A percentile compares a stretch with the other conserved stretches of the same genome.
phyloP scores from a whole-genome alignment of 37 sponge, comb jelly and placozoan genomes.

The Halichondria panicea region DNA sequence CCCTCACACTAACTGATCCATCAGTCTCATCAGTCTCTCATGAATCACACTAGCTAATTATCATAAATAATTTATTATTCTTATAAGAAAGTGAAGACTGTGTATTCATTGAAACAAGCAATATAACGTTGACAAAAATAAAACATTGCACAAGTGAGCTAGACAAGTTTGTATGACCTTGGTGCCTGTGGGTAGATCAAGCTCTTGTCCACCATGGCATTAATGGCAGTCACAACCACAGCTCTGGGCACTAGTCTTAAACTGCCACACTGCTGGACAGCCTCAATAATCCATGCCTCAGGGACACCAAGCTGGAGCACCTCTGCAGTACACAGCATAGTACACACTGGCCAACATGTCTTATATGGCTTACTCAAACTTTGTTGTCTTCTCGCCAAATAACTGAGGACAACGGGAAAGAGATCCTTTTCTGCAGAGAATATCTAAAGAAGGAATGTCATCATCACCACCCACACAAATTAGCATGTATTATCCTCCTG shows the following conservation, averaged over 20 bases:
- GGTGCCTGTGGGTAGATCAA: conserved; percentile 10
- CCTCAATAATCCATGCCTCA: conserved; percentile 38
- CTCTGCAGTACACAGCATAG: background rate
- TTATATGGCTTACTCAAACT: background rate
- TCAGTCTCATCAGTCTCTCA: no score
- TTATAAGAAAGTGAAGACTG: no score
- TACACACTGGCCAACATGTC: background rate
- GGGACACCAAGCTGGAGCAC: conserved; percentile 20
- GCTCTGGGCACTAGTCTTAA: conserved; percentile 12
- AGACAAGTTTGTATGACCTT: conserved; percentile 15
- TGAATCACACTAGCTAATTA: no score
- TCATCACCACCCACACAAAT: background rate
- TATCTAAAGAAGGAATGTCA: conserved; percentile 20
- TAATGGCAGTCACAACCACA: conserved; percentile 15
- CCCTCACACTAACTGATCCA: no score
- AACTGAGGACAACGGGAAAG: conserved; percentile 33
- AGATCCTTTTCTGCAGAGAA: conserved; percentile 33
- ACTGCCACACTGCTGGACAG: conserved; percentile 16
- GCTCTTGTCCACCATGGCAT: conserved; percentile 25
- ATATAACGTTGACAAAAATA: background rate
- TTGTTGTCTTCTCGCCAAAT: conserved; percentile 14
- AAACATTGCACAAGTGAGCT: background rate
- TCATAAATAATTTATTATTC: no score
- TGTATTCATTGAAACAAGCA: background rate
- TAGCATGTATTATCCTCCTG: background rate